Evolutionary conservation across 1,140 invertebrate species (phyloP).

Genomic region (Zaprionus davidi): DNA sequence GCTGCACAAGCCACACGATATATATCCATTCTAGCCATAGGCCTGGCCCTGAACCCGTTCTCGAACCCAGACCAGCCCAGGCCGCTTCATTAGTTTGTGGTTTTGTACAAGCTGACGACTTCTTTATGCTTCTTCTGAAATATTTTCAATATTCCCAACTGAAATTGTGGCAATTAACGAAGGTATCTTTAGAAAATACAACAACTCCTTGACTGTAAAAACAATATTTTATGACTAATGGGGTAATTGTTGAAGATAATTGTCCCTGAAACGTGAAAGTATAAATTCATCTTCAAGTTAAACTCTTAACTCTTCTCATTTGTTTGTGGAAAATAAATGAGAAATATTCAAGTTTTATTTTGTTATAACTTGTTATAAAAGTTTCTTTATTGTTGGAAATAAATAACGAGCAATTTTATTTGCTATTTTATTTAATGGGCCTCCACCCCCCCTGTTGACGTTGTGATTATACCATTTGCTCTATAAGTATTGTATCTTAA

Average conservation of each 20-base stretch:
- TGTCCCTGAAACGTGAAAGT: not conserved
- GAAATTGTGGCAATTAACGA: not conserved
- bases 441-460: slow-evolving; percentile 5
- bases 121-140: slow-evolving; percentile 26
- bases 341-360: not conserved
- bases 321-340: not conserved
- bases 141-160: slow-evolving; percentile 47
- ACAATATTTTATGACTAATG: not conserved
- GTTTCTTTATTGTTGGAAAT: not conserved
- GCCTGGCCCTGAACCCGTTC: slow-evolving; percentile 37
- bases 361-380: not conserved
- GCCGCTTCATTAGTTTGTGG: slow-evolving; percentile 74
- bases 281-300: not conserved
- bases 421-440: slow-evolving; percentile 37
- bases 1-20: slow-evolving; percentile 7
- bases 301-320: not conserved
- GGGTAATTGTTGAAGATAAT: not conserved
- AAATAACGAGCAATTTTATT: not conserved
- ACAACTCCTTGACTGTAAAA: not conserved
- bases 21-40: slow-evolving; percentile 24
- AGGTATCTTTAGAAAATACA: not conserved
- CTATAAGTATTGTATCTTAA: slow-evolving; percentile 41
- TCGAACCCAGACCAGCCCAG: slow-evolving; percentile 12
- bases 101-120: slow-evolving; percentile 46
- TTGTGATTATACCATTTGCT: slow-evolving; percentile 40